Evolutionary conservation across 2,113 vertebrate species (phyloP).

Genomic region (Myotis davidii): DNA sequence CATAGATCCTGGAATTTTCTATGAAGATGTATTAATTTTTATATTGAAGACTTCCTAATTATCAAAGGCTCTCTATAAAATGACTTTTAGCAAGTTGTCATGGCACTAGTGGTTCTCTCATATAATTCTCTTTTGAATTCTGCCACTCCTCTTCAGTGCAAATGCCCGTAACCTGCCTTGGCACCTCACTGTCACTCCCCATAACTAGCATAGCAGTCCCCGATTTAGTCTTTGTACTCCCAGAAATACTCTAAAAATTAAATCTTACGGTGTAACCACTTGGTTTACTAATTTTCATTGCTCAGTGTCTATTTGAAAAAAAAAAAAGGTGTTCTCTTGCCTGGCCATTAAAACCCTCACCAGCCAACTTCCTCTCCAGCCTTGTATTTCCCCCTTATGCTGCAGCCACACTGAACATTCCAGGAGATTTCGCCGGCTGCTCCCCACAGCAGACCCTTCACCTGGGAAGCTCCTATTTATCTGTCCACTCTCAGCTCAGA

Average conservation of each 20-base stretch:
- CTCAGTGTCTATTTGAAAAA: background rate
- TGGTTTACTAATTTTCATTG: background rate
- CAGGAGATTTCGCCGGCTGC: background rate
- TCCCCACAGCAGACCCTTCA: background rate
- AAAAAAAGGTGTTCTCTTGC: background rate
- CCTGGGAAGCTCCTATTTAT: background rate
- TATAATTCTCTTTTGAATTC: background rate
- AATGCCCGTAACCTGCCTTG: background rate
- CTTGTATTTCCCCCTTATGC: background rate
- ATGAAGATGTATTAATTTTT: background rate
- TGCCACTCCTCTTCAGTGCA: background rate
- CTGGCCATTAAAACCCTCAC: background rate
- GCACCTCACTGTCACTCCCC: too few relatives aligned
- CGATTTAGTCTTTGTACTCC: background rate
- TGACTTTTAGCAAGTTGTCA: background rate
- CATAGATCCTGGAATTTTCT: background rate
- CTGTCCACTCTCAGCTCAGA: background rate
- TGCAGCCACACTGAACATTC: background rate
- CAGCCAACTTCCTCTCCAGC: background rate
- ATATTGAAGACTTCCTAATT: background rate
- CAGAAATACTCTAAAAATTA: background rate
- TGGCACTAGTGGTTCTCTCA: background rate
- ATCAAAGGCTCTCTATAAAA: background rate
- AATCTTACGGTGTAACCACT: background rate
- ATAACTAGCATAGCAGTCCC: background rate